Evolutionary conservation across 2,797 vertebrate species (phyloP).

Genomic region (Chaetodon trifasciatus): DNA sequence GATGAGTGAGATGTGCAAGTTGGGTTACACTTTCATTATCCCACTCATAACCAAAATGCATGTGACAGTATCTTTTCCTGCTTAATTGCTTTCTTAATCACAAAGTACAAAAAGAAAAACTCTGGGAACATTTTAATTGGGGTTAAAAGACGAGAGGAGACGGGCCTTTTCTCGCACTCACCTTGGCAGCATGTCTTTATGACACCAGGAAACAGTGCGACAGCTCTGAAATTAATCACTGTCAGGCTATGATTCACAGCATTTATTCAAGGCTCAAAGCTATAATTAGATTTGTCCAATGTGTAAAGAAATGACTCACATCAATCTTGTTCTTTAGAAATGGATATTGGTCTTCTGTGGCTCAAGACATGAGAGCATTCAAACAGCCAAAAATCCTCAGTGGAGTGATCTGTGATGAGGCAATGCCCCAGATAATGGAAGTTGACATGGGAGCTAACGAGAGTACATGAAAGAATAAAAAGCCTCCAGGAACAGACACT

Average conservation of each 20-base stretch:
- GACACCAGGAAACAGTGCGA: constrained; percentile 21
- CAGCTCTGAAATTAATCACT: constrained; percentile 52
- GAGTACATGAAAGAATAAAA: background rate
- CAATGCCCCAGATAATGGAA: constrained; percentile 19
- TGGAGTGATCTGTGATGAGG: constrained; percentile 15
- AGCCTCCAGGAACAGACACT: background rate
- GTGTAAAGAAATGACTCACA: constrained; percentile 44
- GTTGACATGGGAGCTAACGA: background rate
- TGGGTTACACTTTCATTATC: constrained; percentile 11
- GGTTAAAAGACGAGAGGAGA: constrained; percentile 1
- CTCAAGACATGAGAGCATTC: constrained; percentile 19
- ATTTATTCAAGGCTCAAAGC: constrained; percentile 53
- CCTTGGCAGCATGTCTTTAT: constrained; percentile 26
- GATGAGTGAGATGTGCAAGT: background rate
- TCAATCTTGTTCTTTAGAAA: constrained; percentile 44
- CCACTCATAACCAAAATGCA: background rate
- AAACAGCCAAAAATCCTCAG: constrained; percentile 16
- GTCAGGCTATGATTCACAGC: constrained; percentile 42
- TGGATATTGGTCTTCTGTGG: constrained; percentile 30
- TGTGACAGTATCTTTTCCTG: background rate
- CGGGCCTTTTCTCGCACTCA: constrained; percentile 28
- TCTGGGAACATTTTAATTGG: constrained; percentile 26
- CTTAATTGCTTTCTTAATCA: background rate
- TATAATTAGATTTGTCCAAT: constrained; percentile 53
- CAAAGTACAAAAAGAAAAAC: background rate